Conservation (phyloP, 2,888 invertebrate species). For the Perizoma affinitatum region DNA sequence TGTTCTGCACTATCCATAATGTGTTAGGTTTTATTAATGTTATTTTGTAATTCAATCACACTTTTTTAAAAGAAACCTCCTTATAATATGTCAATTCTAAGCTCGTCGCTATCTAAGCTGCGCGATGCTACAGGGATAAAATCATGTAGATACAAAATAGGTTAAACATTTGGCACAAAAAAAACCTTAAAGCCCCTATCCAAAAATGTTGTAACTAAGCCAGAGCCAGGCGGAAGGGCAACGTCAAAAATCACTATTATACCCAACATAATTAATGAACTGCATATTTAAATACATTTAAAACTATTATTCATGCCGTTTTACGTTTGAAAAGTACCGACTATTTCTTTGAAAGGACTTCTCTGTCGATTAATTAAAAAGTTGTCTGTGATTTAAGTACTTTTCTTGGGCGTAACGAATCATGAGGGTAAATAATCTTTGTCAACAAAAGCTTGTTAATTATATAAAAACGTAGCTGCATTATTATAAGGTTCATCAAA, state of each 20-base stretch:
- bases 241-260: constrained; percentile 82
- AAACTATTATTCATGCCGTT: constrained; percentile 84
- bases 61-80: too few relatives aligned
- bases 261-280: constrained; percentile 81
- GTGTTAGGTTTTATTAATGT: too few relatives aligned
- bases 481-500: too few relatives aligned
- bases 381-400: constrained; percentile 68
- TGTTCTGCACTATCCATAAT: too few relatives aligned
- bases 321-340: constrained; percentile 80
- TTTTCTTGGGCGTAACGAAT: constrained; percentile 56
- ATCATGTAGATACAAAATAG: constrained; percentile 20
- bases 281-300: constrained; percentile 83
- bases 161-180: constrained; percentile 30
- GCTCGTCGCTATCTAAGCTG: not conserved
- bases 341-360: constrained; percentile 74
- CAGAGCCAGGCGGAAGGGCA: constrained; percentile 80
- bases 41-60: too few relatives aligned
- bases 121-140: not conserved
- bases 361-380: constrained; percentile 73
- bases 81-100: not conserved
- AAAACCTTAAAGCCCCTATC: constrained; percentile 45
- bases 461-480: constrained; percentile 19
- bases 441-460: constrained; percentile 48
- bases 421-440: constrained; percentile 63
- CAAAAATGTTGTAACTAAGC: constrained; percentile 75